A percentile compares a stretch with the other conserved stretches of the same genome.
Evolutionary conservation across 2,113 vertebrate genomes (phyloP).

Genomic region (Pseudorectes ferrugineus): DNA sequence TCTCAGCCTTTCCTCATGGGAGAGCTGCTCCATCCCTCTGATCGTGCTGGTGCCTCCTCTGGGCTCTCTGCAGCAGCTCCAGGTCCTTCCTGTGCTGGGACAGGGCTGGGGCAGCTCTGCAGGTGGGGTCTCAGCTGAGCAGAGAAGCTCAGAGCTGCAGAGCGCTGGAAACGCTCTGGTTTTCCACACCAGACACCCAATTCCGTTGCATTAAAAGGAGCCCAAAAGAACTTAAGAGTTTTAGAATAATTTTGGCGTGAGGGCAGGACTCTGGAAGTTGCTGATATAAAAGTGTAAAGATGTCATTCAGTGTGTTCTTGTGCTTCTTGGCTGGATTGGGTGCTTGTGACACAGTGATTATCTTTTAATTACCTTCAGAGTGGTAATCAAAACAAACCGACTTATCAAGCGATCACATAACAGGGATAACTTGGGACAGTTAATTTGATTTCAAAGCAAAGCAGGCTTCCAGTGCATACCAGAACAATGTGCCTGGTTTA

Average conservation of each 20-base stretch:
- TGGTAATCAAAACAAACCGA: constrained; percentile 44
- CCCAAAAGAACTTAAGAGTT: accelerated
- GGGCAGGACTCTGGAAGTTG: not conserved
- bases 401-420: not conserved
- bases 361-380: constrained; percentile 51
- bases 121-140: not conserved
- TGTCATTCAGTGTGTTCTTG: not conserved
- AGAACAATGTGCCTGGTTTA: not conserved
- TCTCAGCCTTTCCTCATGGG: not conserved
- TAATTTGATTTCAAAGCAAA: constrained; percentile 46
- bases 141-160: not conserved
- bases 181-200: not conserved
- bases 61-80: not conserved
- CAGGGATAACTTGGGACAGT: not conserved
- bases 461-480: not conserved
- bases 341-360: constrained; percentile 47
- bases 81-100: not conserved
- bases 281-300: not conserved
- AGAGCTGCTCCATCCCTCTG: not conserved
- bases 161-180: not conserved
- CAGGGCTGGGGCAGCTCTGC: not conserved
- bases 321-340: not conserved
- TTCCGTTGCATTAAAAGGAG: not conserved
- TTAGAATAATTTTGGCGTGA: not conserved
- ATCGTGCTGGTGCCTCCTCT: not conserved